Percentiles rank a stretch among this genome's conserved stretches.
Evolutionary conservation across 2,113 vertebrate genomes (phyloP).

Genomic region (Tragelaphus scriptus): DNA sequence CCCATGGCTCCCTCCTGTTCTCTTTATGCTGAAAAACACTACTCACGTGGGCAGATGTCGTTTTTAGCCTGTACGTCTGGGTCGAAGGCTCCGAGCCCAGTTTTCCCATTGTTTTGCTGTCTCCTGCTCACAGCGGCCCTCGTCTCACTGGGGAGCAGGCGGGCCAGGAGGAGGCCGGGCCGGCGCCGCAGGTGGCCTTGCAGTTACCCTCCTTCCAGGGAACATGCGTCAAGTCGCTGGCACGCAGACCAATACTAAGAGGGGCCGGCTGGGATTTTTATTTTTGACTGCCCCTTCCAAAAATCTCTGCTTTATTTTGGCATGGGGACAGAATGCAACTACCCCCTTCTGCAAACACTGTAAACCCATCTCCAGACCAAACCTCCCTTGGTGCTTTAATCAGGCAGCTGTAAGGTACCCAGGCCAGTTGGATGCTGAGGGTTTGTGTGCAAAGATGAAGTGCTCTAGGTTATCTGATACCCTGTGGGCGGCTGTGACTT

Average conservation of each 20-base stretch:
- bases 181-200: slow-evolving; percentile 59
- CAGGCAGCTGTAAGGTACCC: slow-evolving; percentile 12
- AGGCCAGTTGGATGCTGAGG: slow-evolving; percentile 15
- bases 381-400: background rate
- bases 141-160: background rate
- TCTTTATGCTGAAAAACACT: slow-evolving; percentile 34
- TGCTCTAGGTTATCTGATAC: background rate
- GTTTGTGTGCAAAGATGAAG: background rate
- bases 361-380: slow-evolving; percentile 38
- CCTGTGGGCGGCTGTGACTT: background rate
- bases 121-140: slow-evolving; percentile 20
- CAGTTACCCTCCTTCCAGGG: slow-evolving; percentile 66
- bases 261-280: slow-evolving; percentile 63
- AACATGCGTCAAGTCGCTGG: slow-evolving; percentile 70
- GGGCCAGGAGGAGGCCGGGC: slow-evolving; percentile 62
- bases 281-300: slow-evolving; percentile 67
- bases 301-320: slow-evolving; percentile 69
- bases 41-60: slow-evolving; percentile 14
- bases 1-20: background rate
- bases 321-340: slow-evolving; percentile 31
- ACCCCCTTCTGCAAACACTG: slow-evolving; percentile 40
- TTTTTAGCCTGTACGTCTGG: slow-evolving; percentile 54
- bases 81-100: slow-evolving; percentile 30
- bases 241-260: slow-evolving; percentile 60
- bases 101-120: slow-evolving; percentile 48